Percentiles rank a stretch among this genome's conserved stretches.
These are phyloP conservation scores for Rhopalosiphum nymphaeae DNA, from an alignment of 2,888 invertebrate species.

Conservation along the genomic window DNA sequence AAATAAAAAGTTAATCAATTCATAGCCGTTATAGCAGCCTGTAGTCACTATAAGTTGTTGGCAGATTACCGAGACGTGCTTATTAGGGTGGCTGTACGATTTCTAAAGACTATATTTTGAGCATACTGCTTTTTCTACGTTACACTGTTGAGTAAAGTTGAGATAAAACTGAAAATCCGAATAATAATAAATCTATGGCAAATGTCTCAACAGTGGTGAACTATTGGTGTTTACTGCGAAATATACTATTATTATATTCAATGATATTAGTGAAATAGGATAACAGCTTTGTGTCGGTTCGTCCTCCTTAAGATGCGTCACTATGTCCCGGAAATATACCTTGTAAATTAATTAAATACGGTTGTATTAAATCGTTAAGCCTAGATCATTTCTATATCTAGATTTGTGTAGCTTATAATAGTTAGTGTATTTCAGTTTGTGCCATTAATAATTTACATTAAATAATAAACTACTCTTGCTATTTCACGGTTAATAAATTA, in stretches of 20 bases:
- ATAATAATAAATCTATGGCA: background rate
- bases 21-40: background rate
- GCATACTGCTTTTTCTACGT: background rate
- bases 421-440: background rate
- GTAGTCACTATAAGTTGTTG: background rate
- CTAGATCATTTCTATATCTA: background rate
- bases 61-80: background rate
- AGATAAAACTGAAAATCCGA: background rate
- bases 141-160: background rate
- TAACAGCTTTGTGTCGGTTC: background rate
- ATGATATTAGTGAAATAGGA: background rate
- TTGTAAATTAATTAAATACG: background rate
- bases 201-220: background rate
- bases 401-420: background rate
- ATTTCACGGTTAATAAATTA: background rate
- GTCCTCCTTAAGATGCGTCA: background rate
- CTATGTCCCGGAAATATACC: background rate
- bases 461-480: background rate
- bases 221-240: background rate
- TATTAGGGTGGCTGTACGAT: background rate
- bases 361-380: background rate
- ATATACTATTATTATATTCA: background rate
- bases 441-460: background rate
- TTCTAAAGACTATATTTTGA: background rate
- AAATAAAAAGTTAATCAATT: conserved; percentile 3